Base-by-base conservation (phyloP, 1,140 invertebrate species). In the Ladona fulva region DNA sequence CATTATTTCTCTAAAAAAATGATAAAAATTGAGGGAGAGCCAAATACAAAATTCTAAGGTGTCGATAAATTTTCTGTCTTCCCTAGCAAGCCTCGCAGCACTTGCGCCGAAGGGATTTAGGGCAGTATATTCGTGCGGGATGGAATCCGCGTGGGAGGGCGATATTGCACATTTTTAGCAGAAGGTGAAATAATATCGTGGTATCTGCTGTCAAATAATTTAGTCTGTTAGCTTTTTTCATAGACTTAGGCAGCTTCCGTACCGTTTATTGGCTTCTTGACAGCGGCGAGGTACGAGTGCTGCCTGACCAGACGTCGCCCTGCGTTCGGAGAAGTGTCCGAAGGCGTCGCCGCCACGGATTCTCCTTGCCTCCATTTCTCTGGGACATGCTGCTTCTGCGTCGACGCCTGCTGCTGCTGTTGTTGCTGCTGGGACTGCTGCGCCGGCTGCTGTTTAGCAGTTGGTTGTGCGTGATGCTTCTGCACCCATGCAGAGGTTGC, bases 211-310 rank as follows among this genome's bases (percentile, higher is more conserved):
- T 37, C 3, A 8, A 37, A 37, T 8, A 37, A 37, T 37, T 37
- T 5, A 37, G 29, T 37, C 29, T 37, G 29, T 37, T 37, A 37
- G 29, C 29, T 37, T 37, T 37, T 8, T 8, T n/a, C n/a, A n/a
- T n/a, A n/a, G 44, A 66, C 3, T 66, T 22, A 12, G 14, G 52
- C 52, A 66, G 52, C 12, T 24, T 77, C 42, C 44, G 82, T 79
- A 86, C 84, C 83, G 42, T 52, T 76, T 29, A 80, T 75, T 16
- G 85, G 81, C 78, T 84, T 83, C 16, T 82, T 83, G 79, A 84
- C 85, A 78, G 86, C 86, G 76, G 86, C 83, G 42, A 87, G 81
- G 82, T 88, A 87, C 37, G 86, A 87, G 80, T 87, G 85, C 77
- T 87, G 86, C 79, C 86, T 83, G 52, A 85, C 84, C 3, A 66